These are phyloP conservation scores for human DNA, from an alignment of 2,113 vertebrate species.

Conservation along the genomic window GRCh38 chr17:8827001-8827500, in stretches of 20 bases:
- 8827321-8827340: not conserved
- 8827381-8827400: not conserved
- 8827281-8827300: not conserved
- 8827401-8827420: not conserved
- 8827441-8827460: not conserved
- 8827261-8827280: slow-evolving; percentile 74
- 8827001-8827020: not conserved
- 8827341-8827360: not conserved
- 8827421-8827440: not conserved
- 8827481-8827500: not conserved
- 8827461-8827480: not conserved
- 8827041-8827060: not conserved
- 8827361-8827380: not conserved
- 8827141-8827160: not conserved
- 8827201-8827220: slow-evolving; percentile 90
- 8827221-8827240: slow-evolving; percentile 94
- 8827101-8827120: accelerated
- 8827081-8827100: not conserved
- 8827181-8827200: slow-evolving; percentile 91
- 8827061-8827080: too few species aligned
- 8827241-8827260: slow-evolving; percentile 91
- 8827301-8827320: not conserved
- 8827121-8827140: accelerated
- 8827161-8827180: slow-evolving; percentile 87
- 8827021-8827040: not conserved